Conservation (phyloP, 2,797 vertebrate species). For the Danio aesculapii region DNA sequence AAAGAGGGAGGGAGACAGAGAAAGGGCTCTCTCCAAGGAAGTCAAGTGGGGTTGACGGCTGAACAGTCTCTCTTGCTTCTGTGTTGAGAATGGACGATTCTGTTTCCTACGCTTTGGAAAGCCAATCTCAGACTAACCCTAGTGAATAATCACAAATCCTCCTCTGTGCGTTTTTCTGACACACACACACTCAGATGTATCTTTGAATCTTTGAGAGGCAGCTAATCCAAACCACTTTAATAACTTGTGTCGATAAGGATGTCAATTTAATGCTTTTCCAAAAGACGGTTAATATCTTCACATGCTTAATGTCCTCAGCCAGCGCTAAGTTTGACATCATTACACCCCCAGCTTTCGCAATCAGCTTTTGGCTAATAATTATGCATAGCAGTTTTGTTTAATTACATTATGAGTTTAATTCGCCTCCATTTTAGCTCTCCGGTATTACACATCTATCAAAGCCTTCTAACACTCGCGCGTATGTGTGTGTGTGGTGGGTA, state of each 20-base stretch:
- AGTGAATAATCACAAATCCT: constrained; percentile 74
- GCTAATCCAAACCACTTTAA: constrained; percentile 81
- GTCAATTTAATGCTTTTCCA: constrained; percentile 83
- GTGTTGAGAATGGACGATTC: constrained; percentile 62
- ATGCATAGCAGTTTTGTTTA: constrained; percentile 87
- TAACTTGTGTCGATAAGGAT: constrained; percentile 78
- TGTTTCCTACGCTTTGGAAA: constrained; percentile 75
- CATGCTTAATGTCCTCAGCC: constrained; percentile 40
- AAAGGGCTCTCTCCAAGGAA: constrained; percentile 51
- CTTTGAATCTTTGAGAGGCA: constrained; percentile 65
- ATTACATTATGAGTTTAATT: constrained; percentile 99
- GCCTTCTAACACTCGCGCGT: constrained; percentile 61
- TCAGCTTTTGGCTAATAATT: constrained; percentile 81
- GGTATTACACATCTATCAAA: constrained; percentile 95
- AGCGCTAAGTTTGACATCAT: constrained; percentile 45
- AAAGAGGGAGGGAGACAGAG: constrained; percentile 43
- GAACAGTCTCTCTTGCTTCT: constrained; percentile 42
- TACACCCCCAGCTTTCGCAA: constrained; percentile 68
- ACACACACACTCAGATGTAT: constrained; percentile 46
- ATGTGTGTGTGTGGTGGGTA: constrained; percentile 52
- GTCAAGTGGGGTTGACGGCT: constrained; percentile 60
- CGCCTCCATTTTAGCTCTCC: constrained; percentile 90
- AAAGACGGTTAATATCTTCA: constrained; percentile 61
- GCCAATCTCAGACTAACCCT: constrained; percentile 80
- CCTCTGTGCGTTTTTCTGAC: constrained; percentile 66